Evolutionary conservation across 2,888 invertebrate species (phyloP).

Genomic region (Sarcophaga rosellei): DNA sequence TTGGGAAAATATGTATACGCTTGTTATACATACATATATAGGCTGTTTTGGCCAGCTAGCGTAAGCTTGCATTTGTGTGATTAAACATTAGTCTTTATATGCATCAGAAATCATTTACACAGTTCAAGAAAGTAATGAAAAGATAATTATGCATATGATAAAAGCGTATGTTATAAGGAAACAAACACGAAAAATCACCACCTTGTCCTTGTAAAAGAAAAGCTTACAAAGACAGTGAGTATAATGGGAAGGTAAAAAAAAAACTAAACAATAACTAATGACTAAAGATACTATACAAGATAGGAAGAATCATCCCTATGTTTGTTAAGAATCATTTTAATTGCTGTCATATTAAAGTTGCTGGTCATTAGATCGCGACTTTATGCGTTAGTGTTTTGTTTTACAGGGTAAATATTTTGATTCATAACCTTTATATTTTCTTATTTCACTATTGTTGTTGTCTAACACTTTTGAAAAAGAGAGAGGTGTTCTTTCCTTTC

Average conservation of each 20-base stretch:
- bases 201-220: constrained; percentile 45
- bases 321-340: constrained; percentile 20
- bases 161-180: constrained; percentile 34
- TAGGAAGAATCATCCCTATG: constrained; percentile 16
- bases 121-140: constrained; percentile 13
- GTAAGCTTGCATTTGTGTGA: not conserved
- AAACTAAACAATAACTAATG: constrained; percentile 28
- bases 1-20: not conserved
- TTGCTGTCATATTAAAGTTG: constrained; percentile 22
- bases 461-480: not conserved
- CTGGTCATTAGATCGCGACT: constrained; percentile 38
- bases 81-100: constrained; percentile 17
- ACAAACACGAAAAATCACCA: constrained; percentile 51
- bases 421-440: constrained; percentile 33
- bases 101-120: constrained; percentile 16
- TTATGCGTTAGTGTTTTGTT: constrained; percentile 13
- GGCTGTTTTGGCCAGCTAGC: not conserved
- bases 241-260: not conserved
- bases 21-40: no score
- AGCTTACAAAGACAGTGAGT: constrained; percentile 17
- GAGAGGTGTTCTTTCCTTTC: constrained; percentile 18
- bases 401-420: constrained; percentile 52
- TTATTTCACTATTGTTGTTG: constrained; percentile 4
- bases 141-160: constrained; percentile 1
- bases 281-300: constrained; percentile 14